Conservation (phyloP, 2,888 invertebrate species). For the Lycia hirtaria region DNA sequence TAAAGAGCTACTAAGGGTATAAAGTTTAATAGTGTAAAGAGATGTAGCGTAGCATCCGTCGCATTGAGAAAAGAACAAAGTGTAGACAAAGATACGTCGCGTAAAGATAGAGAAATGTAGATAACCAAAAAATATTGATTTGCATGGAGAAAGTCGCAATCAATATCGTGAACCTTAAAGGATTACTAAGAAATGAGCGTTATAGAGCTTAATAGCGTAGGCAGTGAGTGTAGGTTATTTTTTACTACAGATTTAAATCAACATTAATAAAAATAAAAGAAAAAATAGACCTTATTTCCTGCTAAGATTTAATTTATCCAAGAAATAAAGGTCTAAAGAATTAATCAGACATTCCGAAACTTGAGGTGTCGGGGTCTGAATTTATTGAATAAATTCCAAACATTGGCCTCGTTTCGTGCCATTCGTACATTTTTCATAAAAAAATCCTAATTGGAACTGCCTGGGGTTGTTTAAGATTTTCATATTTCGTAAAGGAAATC, state of each 20-base stretch:
- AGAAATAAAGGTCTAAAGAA: conserved; percentile 32
- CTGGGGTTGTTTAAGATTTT: conserved; percentile 15
- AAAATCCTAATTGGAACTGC: conserved; percentile 27
- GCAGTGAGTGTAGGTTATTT: no score
- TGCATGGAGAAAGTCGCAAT: no score
- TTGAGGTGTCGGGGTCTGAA: conserved; percentile 27
- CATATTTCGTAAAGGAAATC: conserved; percentile 8
- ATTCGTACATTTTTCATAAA: conserved; percentile 35
- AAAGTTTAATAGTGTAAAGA: no score
- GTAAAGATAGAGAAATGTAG: no score
- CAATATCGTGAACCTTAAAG: no score
- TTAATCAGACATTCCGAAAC: conserved; percentile 39
- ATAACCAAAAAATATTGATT: no score
- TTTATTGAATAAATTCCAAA: conserved; percentile 39
- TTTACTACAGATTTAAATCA: not conserved
- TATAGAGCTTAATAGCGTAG: no score
- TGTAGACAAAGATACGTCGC: no score
- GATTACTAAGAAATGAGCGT: no score
- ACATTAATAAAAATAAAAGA: not conserved
- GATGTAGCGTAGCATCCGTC: no score
- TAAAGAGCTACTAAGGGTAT: no score
- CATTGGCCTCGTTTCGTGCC: conserved; percentile 26
- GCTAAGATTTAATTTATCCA: conserved; percentile 24
- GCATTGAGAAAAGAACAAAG: no score
- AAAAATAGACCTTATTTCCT: conserved; percentile 4